Evolutionary conservation across 35 echinoderm and acorn worm genomes (phyloP).

Genomic region (Strongylocentrotus purpuratus): DNA sequence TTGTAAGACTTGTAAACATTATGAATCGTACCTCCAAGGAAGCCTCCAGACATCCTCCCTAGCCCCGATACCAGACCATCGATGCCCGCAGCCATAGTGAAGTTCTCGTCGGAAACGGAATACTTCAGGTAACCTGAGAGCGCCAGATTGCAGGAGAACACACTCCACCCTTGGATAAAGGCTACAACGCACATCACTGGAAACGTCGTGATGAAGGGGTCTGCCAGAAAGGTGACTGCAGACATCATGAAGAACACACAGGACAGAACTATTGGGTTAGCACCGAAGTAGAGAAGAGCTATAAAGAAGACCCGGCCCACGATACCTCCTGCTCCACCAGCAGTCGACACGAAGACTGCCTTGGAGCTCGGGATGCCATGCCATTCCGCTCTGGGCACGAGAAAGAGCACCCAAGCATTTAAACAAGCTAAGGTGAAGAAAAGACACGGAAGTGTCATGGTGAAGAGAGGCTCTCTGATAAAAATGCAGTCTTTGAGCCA

Average conservation of each 20-base stretch:
- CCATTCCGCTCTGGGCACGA: neutral
- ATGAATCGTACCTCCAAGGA: no score
- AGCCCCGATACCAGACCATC: no score
- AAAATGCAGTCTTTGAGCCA: neutral
- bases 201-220: neutral
- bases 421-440: neutral
- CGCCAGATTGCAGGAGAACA: no score
- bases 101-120: no score
- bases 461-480: neutral
- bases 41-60: no score
- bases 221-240: neutral
- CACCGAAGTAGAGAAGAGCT: neutral
- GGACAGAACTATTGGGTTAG: neutral
- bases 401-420: neutral
- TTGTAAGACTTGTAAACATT: no score
- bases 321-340: neutral
- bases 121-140: no score
- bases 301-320: neutral
- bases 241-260: neutral
- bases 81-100: no score
- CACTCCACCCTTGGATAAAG: no score
- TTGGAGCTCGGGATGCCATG: neutral
- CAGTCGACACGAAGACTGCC: neutral
- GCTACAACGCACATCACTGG: no score
- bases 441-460: neutral